phyloP scores from a whole-genome alignment of 1,140 invertebrate species.

The Nasonia giraulti region DNA sequence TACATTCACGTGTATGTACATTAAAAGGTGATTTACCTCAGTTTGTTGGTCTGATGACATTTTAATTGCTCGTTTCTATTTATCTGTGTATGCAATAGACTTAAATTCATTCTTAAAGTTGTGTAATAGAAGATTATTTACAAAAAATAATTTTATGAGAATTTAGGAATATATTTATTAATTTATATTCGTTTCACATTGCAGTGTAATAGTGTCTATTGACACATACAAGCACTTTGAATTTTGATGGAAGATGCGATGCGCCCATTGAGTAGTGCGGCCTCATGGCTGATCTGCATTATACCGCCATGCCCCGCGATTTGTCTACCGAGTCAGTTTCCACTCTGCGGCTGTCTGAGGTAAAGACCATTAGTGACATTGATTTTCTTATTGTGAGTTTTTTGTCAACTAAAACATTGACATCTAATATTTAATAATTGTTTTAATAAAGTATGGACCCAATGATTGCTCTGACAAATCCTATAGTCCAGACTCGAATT shows the following conservation, averaged over 20 bases:
- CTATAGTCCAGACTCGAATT: slow-evolving; percentile 62
- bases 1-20: neutral
- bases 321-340: slow-evolving; percentile 73
- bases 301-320: slow-evolving; percentile 75
- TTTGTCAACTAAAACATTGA: neutral
- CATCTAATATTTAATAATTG: slow-evolving; percentile 15
- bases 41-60: neutral
- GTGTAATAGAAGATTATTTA: neutral
- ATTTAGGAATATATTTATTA: neutral
- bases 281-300: slow-evolving; percentile 73
- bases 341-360: slow-evolving; percentile 71
- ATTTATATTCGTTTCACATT: slow-evolving; percentile 5
- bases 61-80: neutral
- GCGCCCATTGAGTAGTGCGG: slow-evolving; percentile 57
- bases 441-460: slow-evolving; percentile 55
- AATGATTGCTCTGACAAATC: slow-evolving; percentile 60
- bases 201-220: neutral
- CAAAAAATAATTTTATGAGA: no score
- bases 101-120: neutral
- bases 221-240: neutral
- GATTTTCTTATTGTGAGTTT: slow-evolving; percentile 24
- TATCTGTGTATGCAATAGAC: no score
- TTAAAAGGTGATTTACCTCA: neutral
- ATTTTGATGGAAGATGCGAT: slow-evolving; percentile 62
- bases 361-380: slow-evolving; percentile 53